Conservation (phyloP, 2,797 vertebrate species). For the Enteromius paludinosus region DNA sequence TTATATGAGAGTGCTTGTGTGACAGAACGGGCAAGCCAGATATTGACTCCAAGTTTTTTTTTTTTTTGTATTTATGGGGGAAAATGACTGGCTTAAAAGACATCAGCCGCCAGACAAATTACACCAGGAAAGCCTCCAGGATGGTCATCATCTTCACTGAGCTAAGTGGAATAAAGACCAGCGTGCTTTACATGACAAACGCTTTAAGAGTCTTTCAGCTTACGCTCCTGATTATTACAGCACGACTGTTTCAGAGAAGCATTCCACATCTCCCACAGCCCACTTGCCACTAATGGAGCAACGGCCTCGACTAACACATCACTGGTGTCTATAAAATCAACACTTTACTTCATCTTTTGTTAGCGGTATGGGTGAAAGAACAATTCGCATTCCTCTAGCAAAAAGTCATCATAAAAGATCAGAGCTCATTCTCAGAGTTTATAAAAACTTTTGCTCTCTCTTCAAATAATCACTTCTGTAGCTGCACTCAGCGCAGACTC, state of each 20-base stretch:
- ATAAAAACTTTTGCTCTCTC: constrained; percentile 67
- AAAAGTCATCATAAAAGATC: constrained; percentile 69
- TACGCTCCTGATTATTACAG: constrained; percentile 61
- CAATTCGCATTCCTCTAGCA: constrained; percentile 64
- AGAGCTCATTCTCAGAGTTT: constrained; percentile 62
- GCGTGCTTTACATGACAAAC: constrained; percentile 67
- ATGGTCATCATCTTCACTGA: constrained; percentile 64
- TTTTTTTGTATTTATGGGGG: constrained; percentile 69
- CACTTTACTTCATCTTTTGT: constrained; percentile 63
- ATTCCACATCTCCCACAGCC: constrained; percentile 59
- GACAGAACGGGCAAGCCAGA: constrained; percentile 69
- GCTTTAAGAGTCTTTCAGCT: constrained; percentile 68
- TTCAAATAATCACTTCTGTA: constrained; percentile 67
- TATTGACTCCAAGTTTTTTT: constrained; percentile 56
- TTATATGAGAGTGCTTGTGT: constrained; percentile 63
- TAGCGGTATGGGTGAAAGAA: constrained; percentile 60
- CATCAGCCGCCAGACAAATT: constrained; percentile 65
- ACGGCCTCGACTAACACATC: constrained; percentile 60
- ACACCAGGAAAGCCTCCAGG: constrained; percentile 69
- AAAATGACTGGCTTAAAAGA: constrained; percentile 73
- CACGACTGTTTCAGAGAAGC: constrained; percentile 51
- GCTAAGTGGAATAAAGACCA: constrained; percentile 68
- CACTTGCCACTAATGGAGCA: constrained; percentile 57
- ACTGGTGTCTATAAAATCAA: constrained; percentile 68
- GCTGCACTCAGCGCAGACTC: constrained; percentile 44